Conservation (phyloP, 1,140 invertebrate species). For the Drosophila rufa region DNA sequence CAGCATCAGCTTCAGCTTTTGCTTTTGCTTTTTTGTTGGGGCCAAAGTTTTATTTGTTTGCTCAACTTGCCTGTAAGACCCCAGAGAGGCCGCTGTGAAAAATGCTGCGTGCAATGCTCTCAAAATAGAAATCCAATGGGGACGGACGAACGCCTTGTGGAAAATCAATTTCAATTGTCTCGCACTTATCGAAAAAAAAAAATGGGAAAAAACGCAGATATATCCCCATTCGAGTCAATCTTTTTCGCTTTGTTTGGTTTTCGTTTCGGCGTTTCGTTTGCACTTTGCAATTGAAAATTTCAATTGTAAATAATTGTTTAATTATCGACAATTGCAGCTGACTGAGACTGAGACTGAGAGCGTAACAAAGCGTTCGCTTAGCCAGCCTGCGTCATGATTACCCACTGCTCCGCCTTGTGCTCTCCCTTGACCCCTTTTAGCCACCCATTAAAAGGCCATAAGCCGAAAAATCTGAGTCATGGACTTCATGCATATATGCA, state of each 20-base stretch:
- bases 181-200: slow-evolving; percentile 58
- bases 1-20: slow-evolving; percentile 25
- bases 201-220: slow-evolving; percentile 8
- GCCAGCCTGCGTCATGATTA: slow-evolving; percentile 38
- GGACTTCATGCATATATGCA: slow-evolving; percentile 9
- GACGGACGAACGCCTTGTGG: slow-evolving; percentile 30
- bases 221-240: slow-evolving; percentile 23
- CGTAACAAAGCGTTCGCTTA: slow-evolving; percentile 50
- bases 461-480: slow-evolving; percentile 54
- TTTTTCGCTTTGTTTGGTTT: slow-evolving; percentile 44
- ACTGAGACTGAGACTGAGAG: slow-evolving; percentile 17
- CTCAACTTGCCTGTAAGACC: slow-evolving; percentile 40
- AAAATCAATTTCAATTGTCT: slow-evolving; percentile 80
- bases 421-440: slow-evolving; percentile 14
- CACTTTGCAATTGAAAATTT: slow-evolving; percentile 69
- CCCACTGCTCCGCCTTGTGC: not conserved
- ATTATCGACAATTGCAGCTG: slow-evolving; percentile 71
- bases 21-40: slow-evolving; percentile 29
- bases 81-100: slow-evolving; percentile 1
- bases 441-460: slow-evolving; percentile 50
- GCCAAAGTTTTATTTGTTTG: slow-evolving; percentile 76
- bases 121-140: slow-evolving; percentile 44
- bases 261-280: slow-evolving; percentile 54
- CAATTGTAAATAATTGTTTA: slow-evolving; percentile 79
- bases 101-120: slow-evolving; percentile 41